Evolutionary conservation across 2,888 invertebrate genomes (phyloP).

Genomic region (Nipponacmea schrenckii): DNA sequence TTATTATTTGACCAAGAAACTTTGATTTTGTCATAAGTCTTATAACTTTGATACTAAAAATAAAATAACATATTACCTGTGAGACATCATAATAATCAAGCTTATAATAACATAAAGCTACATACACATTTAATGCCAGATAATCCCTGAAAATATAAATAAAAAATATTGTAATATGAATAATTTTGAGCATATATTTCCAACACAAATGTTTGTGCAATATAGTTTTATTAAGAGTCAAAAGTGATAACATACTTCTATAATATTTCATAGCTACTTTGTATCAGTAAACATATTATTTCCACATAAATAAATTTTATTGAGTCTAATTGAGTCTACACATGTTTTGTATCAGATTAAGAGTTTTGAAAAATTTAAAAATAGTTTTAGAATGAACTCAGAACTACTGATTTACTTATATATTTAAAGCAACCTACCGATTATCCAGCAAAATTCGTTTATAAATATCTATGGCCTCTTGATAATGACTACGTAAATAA

Average conservation of each 20-base stretch:
- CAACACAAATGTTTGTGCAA: background rate
- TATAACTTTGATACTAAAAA: constrained; percentile 78
- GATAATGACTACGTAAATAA: constrained; percentile 94
- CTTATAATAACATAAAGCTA: constrained; percentile 97
- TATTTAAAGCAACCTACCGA: constrained; percentile 74
- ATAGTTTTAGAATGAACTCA: background rate
- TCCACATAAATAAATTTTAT: too few relatives aligned
- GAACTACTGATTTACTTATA: background rate
- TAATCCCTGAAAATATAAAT: constrained; percentile 76
- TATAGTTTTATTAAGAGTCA: background rate
- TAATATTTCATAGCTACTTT: too few relatives aligned
- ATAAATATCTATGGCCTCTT: constrained; percentile 98
- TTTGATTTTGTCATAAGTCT: too few relatives aligned
- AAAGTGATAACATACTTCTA: background rate
- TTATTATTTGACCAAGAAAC: too few relatives aligned
- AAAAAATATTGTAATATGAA: too few relatives aligned
- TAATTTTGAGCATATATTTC: background rate
- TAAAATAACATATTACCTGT: constrained; percentile 71
- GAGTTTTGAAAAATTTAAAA: background rate
- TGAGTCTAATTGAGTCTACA: too few relatives aligned
- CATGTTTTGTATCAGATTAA: too few relatives aligned
- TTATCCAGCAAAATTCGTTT: constrained; percentile 91
- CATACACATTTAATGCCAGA: constrained; percentile 94
- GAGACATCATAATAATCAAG: constrained; percentile 98
- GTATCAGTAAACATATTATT: too few relatives aligned